Evolutionary conservation across 2,113 vertebrate genomes (phyloP), one percentile per base, ranked within the genome.

Genomic region (Suncus etruscus): DNA sequence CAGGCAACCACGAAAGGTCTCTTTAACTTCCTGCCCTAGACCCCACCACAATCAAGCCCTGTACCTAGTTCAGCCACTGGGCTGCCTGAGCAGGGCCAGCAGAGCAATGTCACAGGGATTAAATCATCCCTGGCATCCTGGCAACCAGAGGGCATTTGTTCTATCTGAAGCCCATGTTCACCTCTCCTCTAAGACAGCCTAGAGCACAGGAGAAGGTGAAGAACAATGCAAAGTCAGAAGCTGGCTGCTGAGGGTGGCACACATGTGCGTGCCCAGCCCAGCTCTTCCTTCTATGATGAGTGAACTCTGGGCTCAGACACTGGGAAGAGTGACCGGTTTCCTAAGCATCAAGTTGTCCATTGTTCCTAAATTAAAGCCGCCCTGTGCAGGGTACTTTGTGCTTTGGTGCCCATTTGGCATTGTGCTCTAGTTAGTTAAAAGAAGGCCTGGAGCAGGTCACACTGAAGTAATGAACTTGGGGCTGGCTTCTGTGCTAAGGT

Each of bases 401-500:
- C 65, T 84, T 54, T 6, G 25, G 68, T 73, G 75, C 75, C 79
- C 66, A 25, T 90, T 77, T 89, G 63, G 15, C 65, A 75, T 85
- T 20, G 2, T 48, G 76, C 83, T 70, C 85, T 81, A 63, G 72
- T 48, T 24, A 31, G 63, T 54, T 3, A 87, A 54, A 76, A 69
- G 10, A 18, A 48, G 78, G 61, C 82, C 39, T 74, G 66, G 47
- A 86, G 72, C 47, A 63, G 66, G n/a, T 29, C 24, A 4, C 22
- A 6, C 72, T 29, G 73, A 50, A 20, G 39, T 68, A 76, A 20
- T 63, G 77, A 32, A 12, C 3, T 74, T 22, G 31, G 31, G 88
- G n/a, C 65, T 79, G 66, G 68, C 63, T 20, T 88, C 85, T 88
- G 83, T 0, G 47, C 75, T 91, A 91, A 12, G 70, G 16, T 91